A percentile compares a stretch with the other conserved stretches of the same genome.
phyloP scores from a whole-genome alignment of 2,888 invertebrate species.

The Patella pellucida region DNA sequence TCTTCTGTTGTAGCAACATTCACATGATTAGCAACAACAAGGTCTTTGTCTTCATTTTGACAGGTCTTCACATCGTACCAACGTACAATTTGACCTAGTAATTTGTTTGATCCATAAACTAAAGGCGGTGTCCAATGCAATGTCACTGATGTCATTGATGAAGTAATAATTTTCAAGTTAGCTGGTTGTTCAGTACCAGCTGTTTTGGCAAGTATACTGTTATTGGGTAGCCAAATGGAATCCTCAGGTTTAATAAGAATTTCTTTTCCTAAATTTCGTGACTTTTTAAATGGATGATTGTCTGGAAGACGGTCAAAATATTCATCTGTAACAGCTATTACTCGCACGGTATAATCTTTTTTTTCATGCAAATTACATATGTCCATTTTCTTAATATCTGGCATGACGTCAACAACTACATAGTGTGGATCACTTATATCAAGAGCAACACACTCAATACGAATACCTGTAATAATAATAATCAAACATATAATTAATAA shows the following conservation, averaged over 20 bases:
- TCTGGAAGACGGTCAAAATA: conserved; percentile 69
- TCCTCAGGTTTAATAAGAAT: conserved; percentile 59
- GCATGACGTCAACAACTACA: conserved; percentile 59
- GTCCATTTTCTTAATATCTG: conserved; percentile 60
- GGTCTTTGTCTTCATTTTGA: conserved; percentile 52
- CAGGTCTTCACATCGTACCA: conserved; percentile 65
- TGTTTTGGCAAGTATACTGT: conserved; percentile 64
- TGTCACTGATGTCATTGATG: conserved; percentile 60
- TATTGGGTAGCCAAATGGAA: conserved; percentile 67
- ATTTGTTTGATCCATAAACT: conserved; percentile 69
- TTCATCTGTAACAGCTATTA: conserved; percentile 70
- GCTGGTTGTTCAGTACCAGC: conserved; percentile 69
- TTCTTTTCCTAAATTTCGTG: conserved; percentile 59
- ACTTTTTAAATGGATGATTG: conserved; percentile 57
- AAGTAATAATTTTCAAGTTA: conserved; percentile 54
- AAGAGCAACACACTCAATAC: conserved; percentile 67
- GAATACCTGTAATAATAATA: conserved; percentile 51
- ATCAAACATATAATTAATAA: background rate
- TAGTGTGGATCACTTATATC: conserved; percentile 53
- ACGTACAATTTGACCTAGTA: conserved; percentile 65
- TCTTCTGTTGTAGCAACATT: conserved; percentile 62
- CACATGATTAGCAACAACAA: conserved; percentile 61
- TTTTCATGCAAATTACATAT: conserved; percentile 65
- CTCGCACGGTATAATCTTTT: conserved; percentile 67
- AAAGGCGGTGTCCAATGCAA: conserved; percentile 68